Base-by-base conservation (phyloP, 2,888 invertebrate genomes). In the Dysmachus trigonus region DNA sequence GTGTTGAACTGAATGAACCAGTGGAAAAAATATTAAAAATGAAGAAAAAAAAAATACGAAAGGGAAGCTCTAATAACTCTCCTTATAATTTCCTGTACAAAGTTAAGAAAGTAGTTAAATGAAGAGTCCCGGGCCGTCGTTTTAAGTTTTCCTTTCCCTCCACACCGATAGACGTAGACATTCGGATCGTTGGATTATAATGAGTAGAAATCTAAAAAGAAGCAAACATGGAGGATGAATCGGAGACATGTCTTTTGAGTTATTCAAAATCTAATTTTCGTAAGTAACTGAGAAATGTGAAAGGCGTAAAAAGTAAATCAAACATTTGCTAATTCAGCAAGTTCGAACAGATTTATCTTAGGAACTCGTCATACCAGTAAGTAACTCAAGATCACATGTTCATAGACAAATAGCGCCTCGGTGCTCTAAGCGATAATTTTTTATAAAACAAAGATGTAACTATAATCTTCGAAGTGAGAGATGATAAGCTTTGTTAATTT, bases 401-500 rank as follows among this genome's bases (percentile, higher is more conserved):
- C 62, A 62, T 62, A 62, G 62, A 62, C 27, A 62, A 62, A 62
- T 62, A 22, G 62, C 62, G 27, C 62, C 8, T 27, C 62, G 27
- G 62, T 62, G 62, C 62, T 62, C 62, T 27, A 62, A 62, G 7
- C 22, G 27, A 62, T 62, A 47, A 22, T 62, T 62, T 62, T 62
- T 27, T 62, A 62, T 51, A 62, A 62, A 62, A 62, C 62, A 27
- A 62, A 62, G 62, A 62, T 62, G 77, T 47, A 27, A 77, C 77
- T 77, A 30, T 77, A 77, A 35, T 77, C 77, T 47, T 47, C n/a
- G 38, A 41, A 76, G 10, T 35, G 33, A 38, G 30, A n/a, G 41
- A 30, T 77, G 41, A 77, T 31, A 77, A 77, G 41, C 47, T 77
- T 77, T 77, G 77, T 77, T 77, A 77, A 77, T 47, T 77, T 77